Evolutionary conservation across 1,140 invertebrate genomes (phyloP).

Genomic region (Leptinotarsa texana): DNA sequence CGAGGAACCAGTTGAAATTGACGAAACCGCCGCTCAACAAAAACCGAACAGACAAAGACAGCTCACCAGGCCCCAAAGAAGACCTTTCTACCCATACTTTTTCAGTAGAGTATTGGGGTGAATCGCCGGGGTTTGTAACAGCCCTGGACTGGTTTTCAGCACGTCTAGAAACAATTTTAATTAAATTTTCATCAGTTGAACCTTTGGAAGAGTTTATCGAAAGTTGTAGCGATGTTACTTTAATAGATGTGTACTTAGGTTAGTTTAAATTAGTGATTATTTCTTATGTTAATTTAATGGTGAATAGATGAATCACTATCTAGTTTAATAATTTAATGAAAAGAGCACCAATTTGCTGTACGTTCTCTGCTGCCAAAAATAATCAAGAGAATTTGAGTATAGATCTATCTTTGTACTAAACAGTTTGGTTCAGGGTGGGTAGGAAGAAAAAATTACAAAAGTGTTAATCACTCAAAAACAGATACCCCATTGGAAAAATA

Average conservation of each 20-base stretch:
- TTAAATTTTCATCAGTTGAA: neutral
- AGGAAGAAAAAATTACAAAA: too few species aligned
- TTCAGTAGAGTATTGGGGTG: conserved; percentile 58
- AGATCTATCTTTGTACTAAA: too few species aligned
- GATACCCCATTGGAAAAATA: too few species aligned
- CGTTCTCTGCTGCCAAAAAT: too few species aligned
- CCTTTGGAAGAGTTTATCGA: neutral
- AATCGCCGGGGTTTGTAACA: conserved; percentile 29
- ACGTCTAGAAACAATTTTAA: neutral
- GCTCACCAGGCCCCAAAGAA: conserved; percentile 53
- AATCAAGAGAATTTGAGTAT: too few species aligned
- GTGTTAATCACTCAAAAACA: too few species aligned
- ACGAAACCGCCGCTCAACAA: conserved; percentile 46
- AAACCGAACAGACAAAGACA: conserved; percentile 54
- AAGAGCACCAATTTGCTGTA: neutral
- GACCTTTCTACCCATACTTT: conserved; percentile 59
- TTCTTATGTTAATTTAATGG: neutral
- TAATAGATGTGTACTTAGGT: conserved; percentile 4
- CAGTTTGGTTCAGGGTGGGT: too few species aligned
- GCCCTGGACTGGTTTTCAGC: neutral
- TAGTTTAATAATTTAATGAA: neutral
- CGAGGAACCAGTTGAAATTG: neutral
- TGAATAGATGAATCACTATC: neutral
- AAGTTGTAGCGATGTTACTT: neutral
- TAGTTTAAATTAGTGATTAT: neutral